phyloP scores from a whole-genome alignment of 2,797 vertebrate species.

The Oreochromis grahami region DNA sequence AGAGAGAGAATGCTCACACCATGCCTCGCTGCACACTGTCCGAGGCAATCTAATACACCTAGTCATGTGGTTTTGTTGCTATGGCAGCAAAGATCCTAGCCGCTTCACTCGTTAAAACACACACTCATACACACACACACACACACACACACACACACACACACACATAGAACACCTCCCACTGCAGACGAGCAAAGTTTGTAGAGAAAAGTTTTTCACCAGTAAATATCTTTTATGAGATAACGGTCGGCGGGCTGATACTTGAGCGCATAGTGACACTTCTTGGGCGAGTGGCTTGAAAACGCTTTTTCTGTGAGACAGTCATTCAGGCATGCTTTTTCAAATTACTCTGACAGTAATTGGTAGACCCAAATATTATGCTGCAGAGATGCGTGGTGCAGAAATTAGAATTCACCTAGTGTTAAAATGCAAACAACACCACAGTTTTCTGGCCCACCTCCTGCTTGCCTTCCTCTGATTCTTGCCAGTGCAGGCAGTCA shows the following conservation, averaged over 20 bases:
- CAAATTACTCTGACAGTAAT: slow-evolving; percentile 51
- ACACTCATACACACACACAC: neutral
- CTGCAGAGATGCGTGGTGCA: slow-evolving; percentile 16
- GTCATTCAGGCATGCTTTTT: slow-evolving; percentile 43
- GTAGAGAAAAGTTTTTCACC: slow-evolving; percentile 33
- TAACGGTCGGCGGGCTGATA: slow-evolving; percentile 3
- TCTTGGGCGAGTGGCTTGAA: slow-evolving; percentile 24
- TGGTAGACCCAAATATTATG: slow-evolving; percentile 34
- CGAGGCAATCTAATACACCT: slow-evolving; percentile 94
- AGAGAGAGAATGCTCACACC: slow-evolving; percentile 77
- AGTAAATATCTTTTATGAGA: slow-evolving; percentile 40
- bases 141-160: slow-evolving; percentile 51
- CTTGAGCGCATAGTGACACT: slow-evolving; percentile 15
- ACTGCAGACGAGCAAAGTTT: slow-evolving; percentile 50
- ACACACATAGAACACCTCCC: slow-evolving; percentile 19
- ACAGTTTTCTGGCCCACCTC: neutral
- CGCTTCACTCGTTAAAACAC: slow-evolving; percentile 84
- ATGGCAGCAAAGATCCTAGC: slow-evolving; percentile 92
- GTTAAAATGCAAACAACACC: slow-evolving; percentile 16
- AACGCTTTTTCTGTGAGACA: slow-evolving; percentile 26
- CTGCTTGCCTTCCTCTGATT: neutral
- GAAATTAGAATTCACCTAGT: slow-evolving; percentile 36
- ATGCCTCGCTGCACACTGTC: slow-evolving; percentile 80
- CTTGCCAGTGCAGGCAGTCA: neutral
- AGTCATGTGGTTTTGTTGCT: slow-evolving; percentile 95